These are phyloP conservation scores for Xyliphius kryptos DNA, from an alignment of 2,113 vertebrate genomes.

Conservation along the genomic window DNA sequence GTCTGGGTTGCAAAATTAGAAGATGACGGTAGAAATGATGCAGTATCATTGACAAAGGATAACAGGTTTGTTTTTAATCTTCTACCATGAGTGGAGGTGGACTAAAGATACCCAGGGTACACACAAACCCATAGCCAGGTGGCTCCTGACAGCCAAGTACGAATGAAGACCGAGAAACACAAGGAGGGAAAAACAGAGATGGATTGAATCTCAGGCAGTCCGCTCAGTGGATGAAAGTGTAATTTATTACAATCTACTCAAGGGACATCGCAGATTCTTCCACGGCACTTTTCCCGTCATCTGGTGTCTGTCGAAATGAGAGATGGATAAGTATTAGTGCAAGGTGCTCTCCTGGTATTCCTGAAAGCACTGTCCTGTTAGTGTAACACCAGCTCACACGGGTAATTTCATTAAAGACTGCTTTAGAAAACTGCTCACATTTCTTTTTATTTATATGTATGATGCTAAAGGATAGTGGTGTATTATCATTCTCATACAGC, in stretches of 20 bases:
- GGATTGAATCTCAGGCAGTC: constrained; percentile 73
- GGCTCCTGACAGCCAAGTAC: constrained; percentile 40
- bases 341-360: constrained; percentile 60
- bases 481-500: not conserved
- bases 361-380: constrained; percentile 27
- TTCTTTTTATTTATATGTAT: constrained; percentile 50
- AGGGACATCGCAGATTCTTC: constrained; percentile 70
- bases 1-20: not conserved
- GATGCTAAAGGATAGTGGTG: not conserved
- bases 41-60: constrained; percentile 6
- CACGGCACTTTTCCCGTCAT: constrained; percentile 65
- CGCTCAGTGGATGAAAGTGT: constrained; percentile 69
- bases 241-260: constrained; percentile 78
- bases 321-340: constrained; percentile 66
- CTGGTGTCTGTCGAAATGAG: constrained; percentile 71
- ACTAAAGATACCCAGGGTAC: constrained; percentile 21
- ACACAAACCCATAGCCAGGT: constrained; percentile 42
- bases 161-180: constrained; percentile 39
- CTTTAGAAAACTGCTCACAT: constrained; percentile 51
- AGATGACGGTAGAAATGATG: not conserved
- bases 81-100: not conserved
- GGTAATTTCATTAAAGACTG: constrained; percentile 56
- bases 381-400: constrained; percentile 32
- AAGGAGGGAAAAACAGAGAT: constrained; percentile 45
- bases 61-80: not conserved